Conservation (phyloP, 2,888 invertebrate species). For the Notodonta dromedarius region DNA sequence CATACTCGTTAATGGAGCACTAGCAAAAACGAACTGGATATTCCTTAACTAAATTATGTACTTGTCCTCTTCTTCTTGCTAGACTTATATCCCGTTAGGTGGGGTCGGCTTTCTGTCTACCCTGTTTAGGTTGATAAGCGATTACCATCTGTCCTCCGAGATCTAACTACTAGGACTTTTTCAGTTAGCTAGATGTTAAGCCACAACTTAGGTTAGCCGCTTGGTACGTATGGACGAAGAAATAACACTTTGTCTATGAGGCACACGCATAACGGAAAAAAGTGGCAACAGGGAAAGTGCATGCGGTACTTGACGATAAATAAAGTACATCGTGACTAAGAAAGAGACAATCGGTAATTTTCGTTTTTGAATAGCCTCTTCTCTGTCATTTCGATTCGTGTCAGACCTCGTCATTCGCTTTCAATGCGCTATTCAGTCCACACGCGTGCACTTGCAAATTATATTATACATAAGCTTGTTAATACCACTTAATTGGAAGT, state of each 20-base stretch:
- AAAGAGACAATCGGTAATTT: conserved; percentile 3
- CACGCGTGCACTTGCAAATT: conserved; percentile 3
- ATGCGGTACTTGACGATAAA: neutral
- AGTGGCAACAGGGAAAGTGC: conserved; percentile 32
- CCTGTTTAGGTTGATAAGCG: too few species aligned
- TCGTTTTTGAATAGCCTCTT: conserved; percentile 1
- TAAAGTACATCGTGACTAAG: neutral
- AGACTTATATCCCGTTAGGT: too few species aligned
- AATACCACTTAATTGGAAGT: conserved; percentile 5
- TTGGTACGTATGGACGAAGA: too few species aligned
- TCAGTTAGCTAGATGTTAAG: too few species aligned
- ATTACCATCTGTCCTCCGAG: too few species aligned
- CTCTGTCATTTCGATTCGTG: conserved; percentile 3
- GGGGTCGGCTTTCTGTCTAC: too few species aligned
- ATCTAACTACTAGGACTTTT: too few species aligned
- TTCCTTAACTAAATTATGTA: too few species aligned
- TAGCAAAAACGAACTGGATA: conserved; percentile 4
- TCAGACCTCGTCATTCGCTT: neutral
- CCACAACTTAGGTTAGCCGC: too few species aligned
- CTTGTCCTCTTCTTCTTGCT: too few species aligned
- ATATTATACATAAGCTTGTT: conserved; percentile 5
- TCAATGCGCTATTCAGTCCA: neutral
- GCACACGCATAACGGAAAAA: conserved; percentile 6
- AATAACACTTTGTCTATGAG: too few species aligned
- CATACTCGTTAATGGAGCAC: conserved; percentile 26